Base-by-base conservation (phyloP, 2,113 vertebrate species). In the Gallinago jamesoni region DNA sequence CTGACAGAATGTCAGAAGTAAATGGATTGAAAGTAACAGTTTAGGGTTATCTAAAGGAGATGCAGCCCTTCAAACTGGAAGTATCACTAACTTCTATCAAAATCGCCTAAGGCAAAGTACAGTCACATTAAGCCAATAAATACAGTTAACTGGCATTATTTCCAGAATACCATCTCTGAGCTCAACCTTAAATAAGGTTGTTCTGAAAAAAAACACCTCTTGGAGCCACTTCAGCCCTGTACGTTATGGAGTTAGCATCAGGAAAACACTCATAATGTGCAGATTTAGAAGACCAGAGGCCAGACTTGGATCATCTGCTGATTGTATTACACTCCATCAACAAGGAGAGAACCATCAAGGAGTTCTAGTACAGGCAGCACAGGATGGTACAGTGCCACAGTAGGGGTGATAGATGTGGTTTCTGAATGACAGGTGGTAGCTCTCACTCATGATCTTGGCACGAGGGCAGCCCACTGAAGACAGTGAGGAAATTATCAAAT, bases 11-110 rank as follows among this genome's bases (percentile, higher is more conserved):
- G 62, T 66, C 62, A 76, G 30, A 93, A 87, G 70, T n/a, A 96
- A 96, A 81, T 70, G 31, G 48, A 91, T 47, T 85, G 74, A 94
- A 96, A 93, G 87, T 73, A 93, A 94, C 60, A 78, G 19, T 75
- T 67, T 68, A 87, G 12, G 56, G 43, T 56, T 87, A 79, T 24
- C 39, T 93, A 72, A 68, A 96, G 85, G 30, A 93, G 45, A 90
- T 64, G 50, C 9, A 84, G 53, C 9, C 47, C 37, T 75, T 89
- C 69, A 91, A 60, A 79, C 18, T 75, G 39, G 30, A 82, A 87
- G 23, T 73, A 69, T 52, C 22, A 24, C 56, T 84, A 70, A 81
- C 30, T 86, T 69, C 8, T 33, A 66, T 64, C 48, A 84, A 79
- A 94, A 82, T 21, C 73, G 31, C 72, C 37, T n/a, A 72, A 91